phyloP scores from a whole-genome alignment of 2,113 vertebrate genomes.

The Macquaria australasica region DNA sequence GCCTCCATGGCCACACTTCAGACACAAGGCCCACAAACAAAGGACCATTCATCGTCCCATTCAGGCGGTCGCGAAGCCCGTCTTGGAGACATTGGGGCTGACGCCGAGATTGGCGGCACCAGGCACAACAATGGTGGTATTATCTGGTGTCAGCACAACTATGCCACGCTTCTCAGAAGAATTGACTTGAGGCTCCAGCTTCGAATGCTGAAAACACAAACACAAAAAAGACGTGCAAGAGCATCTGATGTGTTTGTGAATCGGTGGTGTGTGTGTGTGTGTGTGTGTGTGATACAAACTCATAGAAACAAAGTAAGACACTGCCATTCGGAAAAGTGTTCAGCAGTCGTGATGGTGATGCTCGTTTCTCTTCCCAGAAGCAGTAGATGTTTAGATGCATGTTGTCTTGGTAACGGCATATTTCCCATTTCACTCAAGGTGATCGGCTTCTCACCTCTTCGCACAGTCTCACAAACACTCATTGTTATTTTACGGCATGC shows the following conservation, averaged over 20 bases:
- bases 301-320: slow-evolving; percentile 7
- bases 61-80: slow-evolving; percentile 52
- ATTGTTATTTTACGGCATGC: slow-evolving; percentile 26
- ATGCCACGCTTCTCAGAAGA: slow-evolving; percentile 27
- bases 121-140: slow-evolving; percentile 70
- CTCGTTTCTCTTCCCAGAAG: slow-evolving; percentile 7
- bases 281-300: background rate
- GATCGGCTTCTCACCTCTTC: slow-evolving; percentile 46
- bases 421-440: slow-evolving; percentile 58
- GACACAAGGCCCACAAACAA: slow-evolving; percentile 76
- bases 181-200: slow-evolving; percentile 37
- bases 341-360: slow-evolving; percentile 15
- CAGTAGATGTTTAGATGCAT: slow-evolving; percentile 47
- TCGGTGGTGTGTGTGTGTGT: slow-evolving; percentile 2
- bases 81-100: slow-evolving; percentile 72
- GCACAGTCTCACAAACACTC: slow-evolving; percentile 32
- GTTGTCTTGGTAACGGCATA: slow-evolving; percentile 68
- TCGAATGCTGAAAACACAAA: slow-evolving; percentile 31
- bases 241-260: slow-evolving; percentile 8
- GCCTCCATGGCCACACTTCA: slow-evolving; percentile 68
- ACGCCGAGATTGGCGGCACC: slow-evolving; percentile 60
- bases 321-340: background rate
- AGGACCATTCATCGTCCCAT: slow-evolving; percentile 71
- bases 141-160: slow-evolving; percentile 65
- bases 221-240: background rate